A percentile compares a stretch with the other conserved stretches of the same genome.
phyloP scores from a whole-genome alignment of 2,888 invertebrate species.

The Enchytraeus crypticus region DNA sequence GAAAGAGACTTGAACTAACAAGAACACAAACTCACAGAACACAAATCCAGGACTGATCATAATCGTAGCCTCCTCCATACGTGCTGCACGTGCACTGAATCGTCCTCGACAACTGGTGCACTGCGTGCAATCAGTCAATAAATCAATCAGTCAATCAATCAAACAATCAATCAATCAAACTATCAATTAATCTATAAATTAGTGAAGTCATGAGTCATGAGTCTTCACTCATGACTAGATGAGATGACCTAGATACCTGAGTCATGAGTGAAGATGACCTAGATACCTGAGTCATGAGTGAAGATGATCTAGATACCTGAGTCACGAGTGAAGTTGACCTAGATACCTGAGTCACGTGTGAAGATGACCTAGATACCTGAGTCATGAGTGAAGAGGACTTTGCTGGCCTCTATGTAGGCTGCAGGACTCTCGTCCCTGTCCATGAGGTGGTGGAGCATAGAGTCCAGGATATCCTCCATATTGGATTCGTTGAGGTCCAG shows the following conservation, averaged over 20 bases:
- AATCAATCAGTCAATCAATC: no score
- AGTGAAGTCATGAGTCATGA: no score
- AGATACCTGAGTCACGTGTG: neutral
- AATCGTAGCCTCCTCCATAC: constrained; percentile 53
- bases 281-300: constrained; percentile 13
- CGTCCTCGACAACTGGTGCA: constrained; percentile 53
- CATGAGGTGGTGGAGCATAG: constrained; percentile 44
- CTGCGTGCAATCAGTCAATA: no score
- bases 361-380: neutral
- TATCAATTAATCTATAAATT: no score
- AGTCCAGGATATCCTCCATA: constrained; percentile 53
- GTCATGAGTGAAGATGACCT: neutral
- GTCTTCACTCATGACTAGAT: no score
- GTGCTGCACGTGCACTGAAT: constrained; percentile 54
- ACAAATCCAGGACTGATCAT: constrained; percentile 57
- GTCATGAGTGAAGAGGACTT: constrained; percentile 14
- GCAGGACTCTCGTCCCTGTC: constrained; percentile 24
- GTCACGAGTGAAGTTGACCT: no score
- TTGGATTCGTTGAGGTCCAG: constrained; percentile 54
- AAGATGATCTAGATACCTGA: constrained; percentile 13
- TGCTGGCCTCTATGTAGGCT: constrained; percentile 14
- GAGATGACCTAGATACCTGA: no score
- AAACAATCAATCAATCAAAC: no score
- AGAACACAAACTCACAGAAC: constrained; percentile 51
- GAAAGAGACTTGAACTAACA: no score